phyloP scores from a whole-genome alignment of 2,113 vertebrate genomes.

The Xiphophorus couchianus region DNA sequence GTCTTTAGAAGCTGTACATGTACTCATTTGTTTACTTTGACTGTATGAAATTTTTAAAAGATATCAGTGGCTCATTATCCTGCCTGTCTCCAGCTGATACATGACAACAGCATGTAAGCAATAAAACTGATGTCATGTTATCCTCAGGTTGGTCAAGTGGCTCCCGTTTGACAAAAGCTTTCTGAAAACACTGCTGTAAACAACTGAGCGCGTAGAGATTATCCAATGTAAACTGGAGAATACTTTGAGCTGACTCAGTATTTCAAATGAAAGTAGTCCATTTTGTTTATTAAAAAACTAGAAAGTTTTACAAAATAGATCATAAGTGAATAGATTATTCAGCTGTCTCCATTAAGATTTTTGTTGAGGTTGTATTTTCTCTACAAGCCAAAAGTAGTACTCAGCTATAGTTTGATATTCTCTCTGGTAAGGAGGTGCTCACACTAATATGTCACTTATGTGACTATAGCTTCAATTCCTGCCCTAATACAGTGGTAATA shows the following conservation, averaged over 20 bases:
- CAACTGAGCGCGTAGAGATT: background rate
- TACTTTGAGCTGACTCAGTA: background rate
- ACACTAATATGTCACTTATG: slow-evolving; percentile 48
- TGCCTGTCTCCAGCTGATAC: background rate
- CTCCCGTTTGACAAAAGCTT: background rate
- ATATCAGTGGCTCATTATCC: background rate
- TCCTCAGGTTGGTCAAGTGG: background rate
- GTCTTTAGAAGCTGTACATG: no score
- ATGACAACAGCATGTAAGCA: background rate
- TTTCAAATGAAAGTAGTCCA: background rate
- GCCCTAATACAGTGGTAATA: slow-evolving; percentile 51
- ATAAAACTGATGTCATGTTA: background rate
- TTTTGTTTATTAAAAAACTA: background rate
- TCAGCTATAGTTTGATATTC: slow-evolving; percentile 36
- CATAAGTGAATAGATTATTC: background rate
- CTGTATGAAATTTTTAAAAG: background rate
- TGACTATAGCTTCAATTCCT: slow-evolving; percentile 45
- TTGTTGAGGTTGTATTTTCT: slow-evolving; percentile 30
- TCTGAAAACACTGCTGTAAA: background rate
- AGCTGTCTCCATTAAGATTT: background rate
- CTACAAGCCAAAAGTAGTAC: slow-evolving; percentile 33
- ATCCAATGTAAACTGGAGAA: background rate
- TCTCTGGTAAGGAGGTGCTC: slow-evolving; percentile 37
- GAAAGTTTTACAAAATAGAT: background rate
- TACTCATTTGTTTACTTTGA: background rate